A percentile compares a stretch with the other conserved stretches of the same genome.
phyloP scores from a whole-genome alignment of 2,888 invertebrate species.

The Himalopsyche tibetana region DNA sequence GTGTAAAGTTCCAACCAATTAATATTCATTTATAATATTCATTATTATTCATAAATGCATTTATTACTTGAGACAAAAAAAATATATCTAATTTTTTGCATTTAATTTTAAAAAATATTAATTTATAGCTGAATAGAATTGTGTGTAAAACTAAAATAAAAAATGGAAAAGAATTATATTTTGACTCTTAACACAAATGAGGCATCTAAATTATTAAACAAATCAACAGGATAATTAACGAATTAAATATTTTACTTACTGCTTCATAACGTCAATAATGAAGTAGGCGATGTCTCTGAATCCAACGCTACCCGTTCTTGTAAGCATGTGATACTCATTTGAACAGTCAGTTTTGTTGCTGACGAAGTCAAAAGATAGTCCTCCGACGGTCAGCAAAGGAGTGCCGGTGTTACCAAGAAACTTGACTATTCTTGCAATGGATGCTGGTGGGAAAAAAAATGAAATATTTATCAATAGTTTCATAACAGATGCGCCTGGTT shows the following conservation, averaged over 20 bases:
- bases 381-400: conserved; percentile 88
- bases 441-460: conserved; percentile 78
- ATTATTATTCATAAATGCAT: too few species aligned
- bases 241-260: conserved; percentile 74
- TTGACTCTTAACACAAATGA: too few species aligned
- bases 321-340: conserved; percentile 88
- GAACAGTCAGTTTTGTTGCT: conserved; percentile 81
- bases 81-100: too few species aligned
- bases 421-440: conserved; percentile 87
- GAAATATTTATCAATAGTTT: not conserved
- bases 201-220: too few species aligned
- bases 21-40: too few species aligned
- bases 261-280: conserved; percentile 82
- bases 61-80: too few species aligned
- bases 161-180: not conserved
- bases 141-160: too few species aligned
- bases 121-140: too few species aligned
- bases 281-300: conserved; percentile 85
- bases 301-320: conserved; percentile 84
- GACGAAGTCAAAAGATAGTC: conserved; percentile 87
- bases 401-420: conserved; percentile 84
- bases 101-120: too few species aligned
- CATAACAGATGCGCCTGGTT: too few species aligned
- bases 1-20: too few species aligned
- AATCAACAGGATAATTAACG: too few species aligned